These are phyloP conservation scores for Toxonevra muliebris DNA, from an alignment of 2,888 invertebrate species.

Conservation along the genomic window DNA sequence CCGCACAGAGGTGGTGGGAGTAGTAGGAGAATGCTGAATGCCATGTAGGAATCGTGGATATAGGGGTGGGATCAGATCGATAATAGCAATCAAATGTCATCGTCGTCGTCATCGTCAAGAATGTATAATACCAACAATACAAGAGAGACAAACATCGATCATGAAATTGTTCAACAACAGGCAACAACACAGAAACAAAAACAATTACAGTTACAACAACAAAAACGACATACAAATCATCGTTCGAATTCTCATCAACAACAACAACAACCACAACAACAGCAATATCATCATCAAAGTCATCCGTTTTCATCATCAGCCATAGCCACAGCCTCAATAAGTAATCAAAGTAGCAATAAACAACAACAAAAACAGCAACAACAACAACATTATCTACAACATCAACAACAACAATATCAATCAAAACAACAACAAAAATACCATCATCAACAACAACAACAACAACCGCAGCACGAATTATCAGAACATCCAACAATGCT, in stretches of 20 bases:
- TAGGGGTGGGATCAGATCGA: conserved; percentile 67
- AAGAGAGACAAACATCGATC: conserved; percentile 42
- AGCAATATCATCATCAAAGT: conserved; percentile 37
- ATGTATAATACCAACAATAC: conserved; percentile 2
- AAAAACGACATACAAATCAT: conserved; percentile 10
- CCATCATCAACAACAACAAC: conserved; percentile 21
- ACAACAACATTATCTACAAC: conserved; percentile 11
- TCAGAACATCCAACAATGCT: conserved; percentile 14
- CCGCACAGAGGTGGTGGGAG: conserved; percentile 66
- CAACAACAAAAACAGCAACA: not conserved
- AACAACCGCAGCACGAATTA: conserved; percentile 14
- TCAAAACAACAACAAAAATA: conserved; percentile 5
- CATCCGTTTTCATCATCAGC: conserved; percentile 2
- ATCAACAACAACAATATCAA: conserved; percentile 24
- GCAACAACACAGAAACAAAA: conserved; percentile 27
- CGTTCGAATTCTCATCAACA: conserved; percentile 37
- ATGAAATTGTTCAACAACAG: conserved; percentile 45
- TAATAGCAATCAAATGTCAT: conserved; percentile 39
- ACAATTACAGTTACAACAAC: conserved; percentile 14
- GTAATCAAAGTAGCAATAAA: too few species aligned
- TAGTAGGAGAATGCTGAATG: conserved; percentile 66
- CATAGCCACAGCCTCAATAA: too few species aligned
- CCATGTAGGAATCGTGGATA: conserved; percentile 68
- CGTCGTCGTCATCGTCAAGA: conserved; percentile 20
- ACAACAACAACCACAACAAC: conserved; percentile 18